Evolutionary conservation across 2,888 invertebrate species (phyloP), one percentile per base, ranked within the genome.

Genomic region (Ecdyonurus torrentis): DNA sequence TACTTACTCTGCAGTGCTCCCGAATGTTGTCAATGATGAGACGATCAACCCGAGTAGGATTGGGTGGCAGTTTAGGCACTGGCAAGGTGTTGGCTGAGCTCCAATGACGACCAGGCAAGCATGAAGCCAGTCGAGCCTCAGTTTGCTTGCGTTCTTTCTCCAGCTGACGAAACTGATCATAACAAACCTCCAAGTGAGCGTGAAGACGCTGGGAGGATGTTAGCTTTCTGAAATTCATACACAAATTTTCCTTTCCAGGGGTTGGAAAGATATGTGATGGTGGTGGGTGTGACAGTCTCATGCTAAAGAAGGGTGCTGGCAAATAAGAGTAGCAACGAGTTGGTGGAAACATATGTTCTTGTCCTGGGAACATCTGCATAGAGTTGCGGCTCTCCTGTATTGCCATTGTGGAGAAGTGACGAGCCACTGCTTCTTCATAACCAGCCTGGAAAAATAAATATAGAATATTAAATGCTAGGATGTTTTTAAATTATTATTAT

Each of bases 101-200:
- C 20, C 90, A 86, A 65, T 86, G 85, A 66, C 87, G 81, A 0
- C 89, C 89, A 1, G 89, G 86, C 72, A 87, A 87, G 66, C 87
- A 85, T 2, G 87, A 78, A 0, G 89, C 89, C 52, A 90, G 74
- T 22, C 87, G 81, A 1, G 87, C 87, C 68, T 88, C 88, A 0
- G 87, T 87, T 66, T 89, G 85, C 72, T 90, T 90, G 7, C 89
- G 77, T 71, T 90, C 89, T 61, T 86, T 83, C 70, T 90, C 89
- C 59, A 90, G 72, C 69, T 85, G 85, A 60, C 86, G 82, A 77
- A 89, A 89, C 68, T 89, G 89, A 65, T 88, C 88, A 71, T 86
- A 87, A 70, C 87, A 87, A 62, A 86, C 85, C 71, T 90, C 89
- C 2, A 90, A 76, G 1, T 84, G 80, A 7, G 81, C 77, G 74